These are phyloP conservation scores for Leuciscus idus DNA, from an alignment of 2,113 vertebrate species.

Conservation along the genomic window DNA sequence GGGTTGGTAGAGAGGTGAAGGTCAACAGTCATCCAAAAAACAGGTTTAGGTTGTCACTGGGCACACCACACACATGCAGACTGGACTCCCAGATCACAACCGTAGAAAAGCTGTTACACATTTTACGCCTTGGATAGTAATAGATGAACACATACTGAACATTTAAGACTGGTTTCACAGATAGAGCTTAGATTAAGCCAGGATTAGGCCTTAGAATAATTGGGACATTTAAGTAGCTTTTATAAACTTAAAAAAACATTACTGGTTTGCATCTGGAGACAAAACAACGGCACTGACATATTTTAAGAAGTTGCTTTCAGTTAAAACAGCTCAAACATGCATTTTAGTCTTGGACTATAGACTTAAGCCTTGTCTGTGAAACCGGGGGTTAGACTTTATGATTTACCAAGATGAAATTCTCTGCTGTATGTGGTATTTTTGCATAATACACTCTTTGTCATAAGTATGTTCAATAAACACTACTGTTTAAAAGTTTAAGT, in stretches of 20 bases:
- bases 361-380: no score
- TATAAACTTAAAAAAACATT: no score
- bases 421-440: no score
- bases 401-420: background rate
- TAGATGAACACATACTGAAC: background rate
- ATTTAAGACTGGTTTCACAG: background rate
- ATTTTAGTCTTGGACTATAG: no score
- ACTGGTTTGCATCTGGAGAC: no score
- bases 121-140: background rate
- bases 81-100: conserved; percentile 27
- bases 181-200: no score
- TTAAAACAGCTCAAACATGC: no score
- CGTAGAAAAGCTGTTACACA: conserved; percentile 32
- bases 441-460: no score
- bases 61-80: conserved; percentile 36
- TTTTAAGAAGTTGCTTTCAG: no score
- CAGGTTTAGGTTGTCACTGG: conserved; percentile 47
- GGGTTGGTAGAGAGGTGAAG: conserved; percentile 45
- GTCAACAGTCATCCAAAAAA: conserved; percentile 50
- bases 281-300: no score
- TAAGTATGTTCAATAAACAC: background rate
- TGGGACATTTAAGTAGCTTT: no score
- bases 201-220: no score
- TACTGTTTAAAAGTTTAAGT: background rate
- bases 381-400: background rate